Evolutionary conservation across 1,140 invertebrate genomes (phyloP).

Genomic region (Drosophila asahinai): DNA sequence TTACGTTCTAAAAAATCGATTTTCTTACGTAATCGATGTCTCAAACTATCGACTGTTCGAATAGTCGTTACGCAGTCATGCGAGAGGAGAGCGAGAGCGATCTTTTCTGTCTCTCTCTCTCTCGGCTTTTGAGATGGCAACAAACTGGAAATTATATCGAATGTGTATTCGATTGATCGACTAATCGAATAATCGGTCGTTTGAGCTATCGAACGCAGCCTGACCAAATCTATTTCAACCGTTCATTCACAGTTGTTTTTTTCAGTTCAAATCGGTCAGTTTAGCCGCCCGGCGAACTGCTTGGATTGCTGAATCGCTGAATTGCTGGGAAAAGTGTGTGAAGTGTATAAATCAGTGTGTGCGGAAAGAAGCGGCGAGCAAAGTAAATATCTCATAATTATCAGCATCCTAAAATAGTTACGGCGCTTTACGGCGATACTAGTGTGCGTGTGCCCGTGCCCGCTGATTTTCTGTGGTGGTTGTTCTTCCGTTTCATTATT

Average conservation of each 20-base stretch:
- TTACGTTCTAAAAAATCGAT: not conserved
- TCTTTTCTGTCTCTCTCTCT: too few species aligned
- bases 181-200: not conserved
- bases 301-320: not conserved
- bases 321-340: constrained; percentile 25
- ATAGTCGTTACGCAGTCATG: too few species aligned
- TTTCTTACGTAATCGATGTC: not conserved
- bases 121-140: too few species aligned
- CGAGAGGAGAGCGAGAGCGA: too few species aligned
- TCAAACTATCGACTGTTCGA: not conserved
- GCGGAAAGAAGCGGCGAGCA: constrained; percentile 31
- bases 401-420: constrained; percentile 36
- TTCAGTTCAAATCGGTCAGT: constrained; percentile 9
- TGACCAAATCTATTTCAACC: not conserved
- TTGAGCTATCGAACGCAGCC: not conserved
- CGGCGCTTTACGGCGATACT: constrained; percentile 34
- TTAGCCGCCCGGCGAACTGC: constrained; percentile 24
- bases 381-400: constrained; percentile 40
- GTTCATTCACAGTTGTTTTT: not conserved
- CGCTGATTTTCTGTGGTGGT: constrained; percentile 38
- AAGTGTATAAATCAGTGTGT: constrained; percentile 11
- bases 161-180: not conserved
- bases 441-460: constrained; percentile 36
- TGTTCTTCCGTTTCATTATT: constrained; percentile 13
- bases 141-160: too few species aligned